These are phyloP conservation scores for Manis pentadactyla DNA, from an alignment of 2,797 vertebrate species.

Conservation along the genomic window DNA sequence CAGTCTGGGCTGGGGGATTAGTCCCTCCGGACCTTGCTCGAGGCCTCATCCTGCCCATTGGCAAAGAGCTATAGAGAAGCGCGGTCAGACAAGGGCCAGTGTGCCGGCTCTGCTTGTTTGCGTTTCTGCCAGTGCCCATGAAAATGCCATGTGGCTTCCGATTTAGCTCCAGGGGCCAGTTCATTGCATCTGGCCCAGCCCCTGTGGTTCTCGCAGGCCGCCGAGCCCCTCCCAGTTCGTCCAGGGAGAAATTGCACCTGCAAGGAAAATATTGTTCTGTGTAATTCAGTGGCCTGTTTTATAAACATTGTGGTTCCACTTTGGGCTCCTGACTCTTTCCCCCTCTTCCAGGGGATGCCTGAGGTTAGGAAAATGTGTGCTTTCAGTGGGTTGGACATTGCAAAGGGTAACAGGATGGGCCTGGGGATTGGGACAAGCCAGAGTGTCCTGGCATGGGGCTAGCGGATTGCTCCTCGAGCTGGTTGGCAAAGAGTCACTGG, in stretches of 20 bases:
- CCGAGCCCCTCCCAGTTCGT: conserved; percentile 71
- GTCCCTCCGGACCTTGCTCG: neutral
- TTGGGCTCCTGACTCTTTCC: neutral
- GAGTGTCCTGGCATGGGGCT: neutral
- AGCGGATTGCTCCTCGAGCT: rapidly evolving
- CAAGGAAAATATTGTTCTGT: conserved; percentile 83
- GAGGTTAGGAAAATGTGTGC: neutral
- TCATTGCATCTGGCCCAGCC: conserved; percentile 54
- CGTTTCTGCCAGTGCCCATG: conserved; percentile 68
- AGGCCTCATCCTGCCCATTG: neutral
- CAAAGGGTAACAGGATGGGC: neutral
- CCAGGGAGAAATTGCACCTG: conserved; percentile 81
- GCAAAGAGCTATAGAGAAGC: conserved; percentile 38
- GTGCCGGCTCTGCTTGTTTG: conserved; percentile 59
- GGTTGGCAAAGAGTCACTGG: neutral
- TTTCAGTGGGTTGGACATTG: neutral
- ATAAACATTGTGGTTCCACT: conserved; percentile 79
- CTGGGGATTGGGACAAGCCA: neutral
- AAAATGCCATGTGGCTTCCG: conserved; percentile 67
- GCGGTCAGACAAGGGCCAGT: conserved; percentile 60
- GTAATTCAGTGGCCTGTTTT: conserved; percentile 82
- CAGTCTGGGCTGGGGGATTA: neutral
- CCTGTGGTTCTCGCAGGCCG: conserved; percentile 79
- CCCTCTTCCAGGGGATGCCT: rapidly evolving
- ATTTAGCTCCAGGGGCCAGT: rapidly evolving